Base-by-base conservation (phyloP, 1,140 invertebrate species). In the Musca domestica region DNA sequence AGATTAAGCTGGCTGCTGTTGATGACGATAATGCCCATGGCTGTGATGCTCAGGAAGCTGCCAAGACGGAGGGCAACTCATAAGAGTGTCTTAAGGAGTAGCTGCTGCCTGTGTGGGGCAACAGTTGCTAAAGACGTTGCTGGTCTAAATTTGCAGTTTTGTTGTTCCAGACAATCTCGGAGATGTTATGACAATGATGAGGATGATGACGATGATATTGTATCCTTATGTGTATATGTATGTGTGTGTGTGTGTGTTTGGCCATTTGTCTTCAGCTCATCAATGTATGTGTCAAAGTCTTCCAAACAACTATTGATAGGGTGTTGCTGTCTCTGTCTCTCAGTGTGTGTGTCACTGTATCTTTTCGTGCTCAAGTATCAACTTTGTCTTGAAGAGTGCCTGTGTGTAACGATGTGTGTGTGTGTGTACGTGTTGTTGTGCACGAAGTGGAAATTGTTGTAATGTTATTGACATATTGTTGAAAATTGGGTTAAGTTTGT, bases 381-480 rank as follows among this genome's bases (percentile, higher is more conserved):
- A 12, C 10, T 41, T 9, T 41, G 34, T 41, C 34, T 41, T 41
- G 34, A 41, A 41, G 34, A n/a, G n/a, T n/a, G n/a, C n/a, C n/a
- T 20, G 14, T 51, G 17, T 51, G 20, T 20, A 15, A 2, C 5
- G 14, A 19, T 51, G n/a, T 22, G 17, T 19, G 52, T 56, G 51
- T 54, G 19, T 23, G 17, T 52, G 19, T 4, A 20, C 10, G 9
- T 54, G 51, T 20, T 54, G 22, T 10, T 56, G 34, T 41, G 34
- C 34, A 41, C 34, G 5, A 41, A 41, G 34, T 15, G 27, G 7
- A 58, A 30, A 30, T 27, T 58, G 3, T 58, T 9, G 12, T 30
- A 27, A 58, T 58, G 25, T 27, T 58, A 58, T 58, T 58, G 54
- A 58, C 54, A 58, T 25, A 58, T 58, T 58, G 54, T 58, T 58